Conservation (phyloP, 2,888 invertebrate species). For the Stenoptilia bipunctidactyla region DNA sequence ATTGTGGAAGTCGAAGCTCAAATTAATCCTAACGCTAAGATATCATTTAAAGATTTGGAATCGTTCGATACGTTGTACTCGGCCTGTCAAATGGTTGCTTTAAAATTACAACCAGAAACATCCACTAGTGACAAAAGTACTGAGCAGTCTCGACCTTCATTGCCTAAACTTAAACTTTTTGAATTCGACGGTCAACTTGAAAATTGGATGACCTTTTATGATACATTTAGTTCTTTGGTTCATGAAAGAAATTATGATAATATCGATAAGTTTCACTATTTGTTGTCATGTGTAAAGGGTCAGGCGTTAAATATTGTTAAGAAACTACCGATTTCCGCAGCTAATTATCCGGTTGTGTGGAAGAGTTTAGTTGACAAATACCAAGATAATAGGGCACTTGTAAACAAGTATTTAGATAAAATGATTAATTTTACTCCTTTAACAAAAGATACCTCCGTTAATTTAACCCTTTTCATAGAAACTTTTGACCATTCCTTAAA, state of each 20-base stretch:
- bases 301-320: conserved; percentile 3
- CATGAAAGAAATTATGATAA: not conserved
- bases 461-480: conserved; percentile 3
- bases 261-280: conserved; percentile 6
- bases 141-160: not conserved
- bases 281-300: conserved; percentile 4
- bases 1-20: too few relatives aligned
- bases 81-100: too few relatives aligned
- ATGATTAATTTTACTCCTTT: conserved; percentile 4
- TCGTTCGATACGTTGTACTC: too few relatives aligned
- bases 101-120: too few relatives aligned
- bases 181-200: conserved; percentile 3
- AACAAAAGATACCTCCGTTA: not conserved
- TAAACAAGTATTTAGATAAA: conserved; percentile 5
- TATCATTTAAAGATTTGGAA: too few relatives aligned
- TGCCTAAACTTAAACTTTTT: conserved; percentile 3
- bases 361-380: conserved; percentile 2
- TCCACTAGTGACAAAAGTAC: not conserved
- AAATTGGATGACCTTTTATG: conserved; percentile 5
- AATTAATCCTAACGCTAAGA: too few relatives aligned
- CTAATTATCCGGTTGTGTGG: conserved; percentile 5
- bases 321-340: conserved; percentile 2
- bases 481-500: not conserved
- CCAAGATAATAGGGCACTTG: conserved; percentile 5
- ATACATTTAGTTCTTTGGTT: conserved; percentile 3